Conservation (phyloP, 2,113 vertebrate species). For the Recurvirostra avosetta region DNA sequence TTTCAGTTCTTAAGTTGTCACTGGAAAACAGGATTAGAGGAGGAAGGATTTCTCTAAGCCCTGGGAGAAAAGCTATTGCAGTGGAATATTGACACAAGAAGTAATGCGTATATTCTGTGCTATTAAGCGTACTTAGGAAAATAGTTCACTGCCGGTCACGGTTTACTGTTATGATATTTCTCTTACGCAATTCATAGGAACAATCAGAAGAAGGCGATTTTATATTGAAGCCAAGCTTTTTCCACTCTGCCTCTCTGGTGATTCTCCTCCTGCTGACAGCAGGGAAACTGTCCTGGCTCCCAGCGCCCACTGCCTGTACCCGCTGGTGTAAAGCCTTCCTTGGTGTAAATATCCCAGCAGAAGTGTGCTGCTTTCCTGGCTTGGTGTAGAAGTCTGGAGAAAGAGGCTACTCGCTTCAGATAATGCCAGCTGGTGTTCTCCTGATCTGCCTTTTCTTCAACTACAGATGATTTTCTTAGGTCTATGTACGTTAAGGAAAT, state of each 20-base stretch:
- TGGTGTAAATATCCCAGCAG: not conserved
- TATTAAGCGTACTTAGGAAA: not conserved
- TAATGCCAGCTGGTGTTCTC: not conserved
- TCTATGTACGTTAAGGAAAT: not conserved
- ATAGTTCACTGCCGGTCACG: not conserved
- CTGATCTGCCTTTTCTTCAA: not conserved
- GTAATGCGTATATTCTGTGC: not conserved
- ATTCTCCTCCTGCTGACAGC: not conserved
- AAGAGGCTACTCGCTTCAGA: not conserved
- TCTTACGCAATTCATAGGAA: not conserved
- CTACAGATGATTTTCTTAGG: not conserved
- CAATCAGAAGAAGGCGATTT: not conserved
- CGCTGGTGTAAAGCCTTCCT: not conserved
- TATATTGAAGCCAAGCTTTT: not conserved
- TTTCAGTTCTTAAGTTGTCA: constrained; percentile 41
- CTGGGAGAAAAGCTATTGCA: not conserved
- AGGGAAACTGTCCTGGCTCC: not conserved
- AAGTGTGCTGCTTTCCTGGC: fast-evolving
- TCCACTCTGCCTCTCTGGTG: not conserved
- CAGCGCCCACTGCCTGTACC: fast-evolving
- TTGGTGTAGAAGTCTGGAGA: not conserved
- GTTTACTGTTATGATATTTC: not conserved
- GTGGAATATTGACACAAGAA: not conserved
- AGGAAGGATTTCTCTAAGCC: constrained; percentile 30
- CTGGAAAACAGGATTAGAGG: constrained; percentile 38